Conservation (phyloP, 2,888 invertebrate genomes). For the Drymonia ruficornis region DNA sequence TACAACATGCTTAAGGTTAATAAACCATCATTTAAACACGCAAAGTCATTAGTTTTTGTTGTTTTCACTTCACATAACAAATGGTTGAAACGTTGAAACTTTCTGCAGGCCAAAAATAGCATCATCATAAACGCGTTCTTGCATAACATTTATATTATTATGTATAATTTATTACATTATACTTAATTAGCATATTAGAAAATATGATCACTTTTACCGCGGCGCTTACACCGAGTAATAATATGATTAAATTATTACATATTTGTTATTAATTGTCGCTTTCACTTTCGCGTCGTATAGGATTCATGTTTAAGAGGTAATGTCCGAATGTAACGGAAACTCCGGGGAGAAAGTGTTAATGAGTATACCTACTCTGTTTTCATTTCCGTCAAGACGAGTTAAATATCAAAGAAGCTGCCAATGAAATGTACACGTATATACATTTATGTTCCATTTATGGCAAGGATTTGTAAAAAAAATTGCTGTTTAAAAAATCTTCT, state of each 20-base stretch:
- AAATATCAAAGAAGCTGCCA: slow-evolving; percentile 37
- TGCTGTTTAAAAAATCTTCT: too few species aligned
- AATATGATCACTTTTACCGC: slow-evolving; percentile 18
- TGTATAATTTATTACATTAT: slow-evolving; percentile 25
- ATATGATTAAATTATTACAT: slow-evolving; percentile 29
- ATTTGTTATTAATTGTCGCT: slow-evolving; percentile 49
- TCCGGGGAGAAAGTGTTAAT: slow-evolving; percentile 74
- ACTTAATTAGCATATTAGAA: slow-evolving; percentile 32
- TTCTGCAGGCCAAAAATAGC: not conserved
- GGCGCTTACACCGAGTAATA: not conserved
- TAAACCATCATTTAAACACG: not conserved
- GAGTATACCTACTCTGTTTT: slow-evolving; percentile 70
- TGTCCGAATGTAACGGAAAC: slow-evolving; percentile 70
- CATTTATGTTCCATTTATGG: too few species aligned
- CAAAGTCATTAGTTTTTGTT: not conserved
- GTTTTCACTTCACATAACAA: not conserved
- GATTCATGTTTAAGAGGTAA: slow-evolving; percentile 65
- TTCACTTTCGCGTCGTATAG: slow-evolving; percentile 64
- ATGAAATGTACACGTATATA: slow-evolving; percentile 18
- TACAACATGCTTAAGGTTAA: not conserved
- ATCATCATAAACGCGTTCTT: not conserved
- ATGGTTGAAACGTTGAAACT: not conserved
- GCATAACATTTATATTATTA: slow-evolving; percentile 6
- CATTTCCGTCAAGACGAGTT: slow-evolving; percentile 65
- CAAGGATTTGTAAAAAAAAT: too few species aligned